These are phyloP conservation scores for Drosophila mayri DNA, from an alignment of 1,140 invertebrate species.

Conservation along the genomic window DNA sequence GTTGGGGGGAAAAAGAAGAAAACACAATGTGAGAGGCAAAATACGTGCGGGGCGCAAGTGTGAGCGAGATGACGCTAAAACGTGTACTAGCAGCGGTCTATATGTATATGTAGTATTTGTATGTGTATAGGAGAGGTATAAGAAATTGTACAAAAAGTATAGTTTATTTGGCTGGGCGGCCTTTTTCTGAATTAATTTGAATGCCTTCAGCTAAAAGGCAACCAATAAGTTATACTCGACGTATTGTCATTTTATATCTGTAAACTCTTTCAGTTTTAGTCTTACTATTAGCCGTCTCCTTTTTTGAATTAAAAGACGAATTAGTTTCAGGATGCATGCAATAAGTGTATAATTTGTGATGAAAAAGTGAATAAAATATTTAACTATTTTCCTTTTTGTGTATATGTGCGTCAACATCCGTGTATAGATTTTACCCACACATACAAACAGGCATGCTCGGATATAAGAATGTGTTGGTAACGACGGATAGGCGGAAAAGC, in stretches of 20 bases:
- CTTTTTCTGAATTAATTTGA: slow-evolving; percentile 30
- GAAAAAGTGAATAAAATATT: slow-evolving; percentile 22
- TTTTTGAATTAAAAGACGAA: not conserved
- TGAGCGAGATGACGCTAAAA: slow-evolving; percentile 71
- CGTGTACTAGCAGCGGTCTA: slow-evolving; percentile 72
- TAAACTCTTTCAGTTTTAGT: no score
- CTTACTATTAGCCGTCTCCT: not conserved
- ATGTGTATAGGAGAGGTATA: slow-evolving; percentile 55
- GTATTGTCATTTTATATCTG: slow-evolving; percentile 2
- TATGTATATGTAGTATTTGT: slow-evolving; percentile 56
- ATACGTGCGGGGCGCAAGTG: slow-evolving; percentile 58
- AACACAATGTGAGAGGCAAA: slow-evolving; percentile 74
- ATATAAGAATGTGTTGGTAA: slow-evolving; percentile 66
- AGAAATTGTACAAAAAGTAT: slow-evolving; percentile 67
- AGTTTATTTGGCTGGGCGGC: slow-evolving; percentile 27
- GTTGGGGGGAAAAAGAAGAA: slow-evolving; percentile 65
- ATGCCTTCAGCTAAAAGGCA: not conserved
- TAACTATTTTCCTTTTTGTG: slow-evolving; percentile 55
- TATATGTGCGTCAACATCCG: slow-evolving; percentile 73
- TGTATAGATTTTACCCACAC: slow-evolving; percentile 70
- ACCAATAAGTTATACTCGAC: slow-evolving; percentile 16
- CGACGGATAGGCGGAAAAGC: slow-evolving; percentile 65
- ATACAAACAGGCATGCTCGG: slow-evolving; percentile 58
- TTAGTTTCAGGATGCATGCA: not conserved
- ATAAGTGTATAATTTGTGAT: slow-evolving; percentile 6